phyloP scores from a whole-genome alignment of 2,888 invertebrate genomes.

The Mesoligia furuncula region DNA sequence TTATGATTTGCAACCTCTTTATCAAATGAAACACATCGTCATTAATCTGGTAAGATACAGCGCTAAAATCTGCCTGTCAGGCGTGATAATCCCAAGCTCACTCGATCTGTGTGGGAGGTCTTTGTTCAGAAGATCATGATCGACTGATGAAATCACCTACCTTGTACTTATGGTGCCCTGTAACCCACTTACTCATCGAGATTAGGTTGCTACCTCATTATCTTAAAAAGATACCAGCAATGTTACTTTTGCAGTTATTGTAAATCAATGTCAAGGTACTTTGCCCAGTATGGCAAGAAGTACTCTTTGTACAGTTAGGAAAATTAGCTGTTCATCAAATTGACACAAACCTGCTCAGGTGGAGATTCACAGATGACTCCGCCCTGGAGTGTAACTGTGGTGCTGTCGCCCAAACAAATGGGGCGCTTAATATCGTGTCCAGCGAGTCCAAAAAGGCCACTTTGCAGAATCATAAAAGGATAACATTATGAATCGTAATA shows the following conservation, averaged over 20 bases:
- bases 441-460: too few relatives aligned
- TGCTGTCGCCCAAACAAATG: too few relatives aligned
- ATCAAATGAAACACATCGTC: not conserved
- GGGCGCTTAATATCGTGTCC: too few relatives aligned
- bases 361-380: too few relatives aligned
- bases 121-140: constrained; percentile 25
- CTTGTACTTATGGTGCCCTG: constrained; percentile 26
- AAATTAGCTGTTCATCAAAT: not conserved
- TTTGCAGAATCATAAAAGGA: too few relatives aligned
- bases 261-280: constrained; percentile 28
- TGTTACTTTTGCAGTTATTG: constrained; percentile 15
- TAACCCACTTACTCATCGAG: constrained; percentile 35
- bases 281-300: constrained; percentile 3
- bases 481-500: too few relatives aligned
- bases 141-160: constrained; percentile 21
- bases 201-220: constrained; percentile 35
- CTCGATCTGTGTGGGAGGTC: constrained; percentile 27
- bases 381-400: too few relatives aligned
- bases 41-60: too few relatives aligned
- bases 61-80: not conserved
- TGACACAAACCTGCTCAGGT: too few relatives aligned
- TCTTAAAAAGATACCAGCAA: constrained; percentile 22
- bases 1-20: not conserved
- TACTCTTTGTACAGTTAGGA: not conserved
- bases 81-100: constrained; percentile 20